Evolutionary conservation across 2,113 vertebrate genomes (phyloP).

Genomic region (Podarcis cretensis): DNA sequence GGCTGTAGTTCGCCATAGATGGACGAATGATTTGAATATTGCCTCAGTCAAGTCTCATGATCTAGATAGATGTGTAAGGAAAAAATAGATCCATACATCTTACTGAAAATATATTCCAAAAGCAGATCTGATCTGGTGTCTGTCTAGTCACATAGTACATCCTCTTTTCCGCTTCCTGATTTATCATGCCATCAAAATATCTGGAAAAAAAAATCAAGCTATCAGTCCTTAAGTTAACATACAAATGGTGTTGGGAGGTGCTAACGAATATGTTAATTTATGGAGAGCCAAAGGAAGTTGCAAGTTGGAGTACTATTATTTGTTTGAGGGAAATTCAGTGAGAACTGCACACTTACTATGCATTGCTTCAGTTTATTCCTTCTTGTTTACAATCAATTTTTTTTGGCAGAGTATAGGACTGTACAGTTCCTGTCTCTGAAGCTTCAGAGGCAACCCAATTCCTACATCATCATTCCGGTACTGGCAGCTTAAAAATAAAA

Average conservation of each 20-base stretch:
- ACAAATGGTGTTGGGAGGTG: constrained; percentile 76
- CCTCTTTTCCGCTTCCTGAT: constrained; percentile 78
- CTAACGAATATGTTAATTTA: constrained; percentile 78
- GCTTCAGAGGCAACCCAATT: constrained; percentile 68
- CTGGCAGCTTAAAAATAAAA: constrained; percentile 53
- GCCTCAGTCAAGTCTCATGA: constrained; percentile 99
- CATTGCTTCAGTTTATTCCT: constrained; percentile 54
- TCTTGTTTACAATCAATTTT: constrained; percentile 50
- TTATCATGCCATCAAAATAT: constrained; percentile 84
- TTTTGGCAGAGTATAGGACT: constrained; percentile 56
- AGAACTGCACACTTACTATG: constrained; percentile 42
- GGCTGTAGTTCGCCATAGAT: constrained; percentile 99
- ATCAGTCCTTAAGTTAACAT: constrained; percentile 83
- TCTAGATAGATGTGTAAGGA: constrained; percentile 91
- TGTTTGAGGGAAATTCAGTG: constrained; percentile 64
- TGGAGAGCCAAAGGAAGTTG: constrained; percentile 76
- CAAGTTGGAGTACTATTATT: constrained; percentile 76
- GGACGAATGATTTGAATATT: constrained; percentile 97
- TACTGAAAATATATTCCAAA: constrained; percentile 97
- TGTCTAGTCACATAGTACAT: constrained; percentile 78
- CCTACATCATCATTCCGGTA: constrained; percentile 63
- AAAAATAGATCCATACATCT: constrained; percentile 95
- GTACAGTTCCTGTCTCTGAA: constrained; percentile 62
- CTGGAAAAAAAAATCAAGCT: constrained; percentile 74
- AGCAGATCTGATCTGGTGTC: constrained; percentile 83